A percentile compares a stretch with the other conserved stretches of the same genome.
phyloP scores from a whole-genome alignment of 2,888 invertebrate species.

The Drosophila nigricruria region DNA sequence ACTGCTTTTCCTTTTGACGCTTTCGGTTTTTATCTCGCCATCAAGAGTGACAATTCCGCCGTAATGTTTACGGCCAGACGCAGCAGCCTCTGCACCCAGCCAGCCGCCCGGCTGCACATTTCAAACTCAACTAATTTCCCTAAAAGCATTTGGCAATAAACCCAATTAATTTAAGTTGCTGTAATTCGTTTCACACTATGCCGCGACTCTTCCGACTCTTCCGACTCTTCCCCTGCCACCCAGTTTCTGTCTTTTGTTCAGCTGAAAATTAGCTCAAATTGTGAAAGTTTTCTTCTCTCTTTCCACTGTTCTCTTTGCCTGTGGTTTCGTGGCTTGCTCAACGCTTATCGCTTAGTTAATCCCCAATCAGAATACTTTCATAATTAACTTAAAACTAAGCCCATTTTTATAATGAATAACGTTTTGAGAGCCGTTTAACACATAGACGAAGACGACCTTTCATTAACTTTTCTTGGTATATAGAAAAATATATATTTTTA shows the following conservation, averaged over 20 bases:
- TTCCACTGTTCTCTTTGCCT: background rate
- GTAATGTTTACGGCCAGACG: conserved; percentile 42
- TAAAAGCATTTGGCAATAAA: conserved; percentile 80
- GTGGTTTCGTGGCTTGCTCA: conserved; percentile 22
- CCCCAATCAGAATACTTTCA: conserved; percentile 1
- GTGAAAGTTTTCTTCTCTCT: conserved; percentile 39
- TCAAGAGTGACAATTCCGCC: conserved; percentile 75
- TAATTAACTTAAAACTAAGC: background rate
- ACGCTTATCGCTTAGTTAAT: conserved; percentile 7
- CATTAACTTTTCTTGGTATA: background rate
- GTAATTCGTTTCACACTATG: conserved; percentile 70
- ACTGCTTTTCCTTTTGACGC: conserved; percentile 42
- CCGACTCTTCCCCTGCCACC: background rate
- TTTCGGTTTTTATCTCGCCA: conserved; percentile 59
- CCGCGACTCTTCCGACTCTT: conserved; percentile 4
- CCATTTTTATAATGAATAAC: background rate
- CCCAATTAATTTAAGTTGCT: conserved; percentile 77
- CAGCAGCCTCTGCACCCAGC: conserved; percentile 28
- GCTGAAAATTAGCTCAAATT: conserved; percentile 60
- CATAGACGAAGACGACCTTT: background rate
- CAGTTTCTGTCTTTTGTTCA: conserved; percentile 11
- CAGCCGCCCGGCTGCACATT: conserved; percentile 39
- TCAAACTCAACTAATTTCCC: conserved; percentile 73
- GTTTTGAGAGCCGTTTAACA: background rate
- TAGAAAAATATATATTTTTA: background rate